These are phyloP conservation scores for Aptenodytes patagonicus DNA, from an alignment of 2,113 vertebrate species.

Conservation along the genomic window DNA sequence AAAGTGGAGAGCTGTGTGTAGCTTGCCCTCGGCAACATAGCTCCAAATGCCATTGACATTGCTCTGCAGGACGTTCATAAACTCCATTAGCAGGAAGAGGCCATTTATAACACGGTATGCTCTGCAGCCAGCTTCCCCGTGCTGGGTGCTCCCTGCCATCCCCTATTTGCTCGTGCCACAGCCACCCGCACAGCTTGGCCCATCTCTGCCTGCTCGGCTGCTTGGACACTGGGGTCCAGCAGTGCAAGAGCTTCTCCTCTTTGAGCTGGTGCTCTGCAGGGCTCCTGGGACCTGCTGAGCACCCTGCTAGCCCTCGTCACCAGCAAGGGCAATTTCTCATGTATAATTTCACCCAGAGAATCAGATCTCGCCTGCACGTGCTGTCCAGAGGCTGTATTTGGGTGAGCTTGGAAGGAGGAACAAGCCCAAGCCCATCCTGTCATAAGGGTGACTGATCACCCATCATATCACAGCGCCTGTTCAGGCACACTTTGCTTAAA, in stretches of 20 bases:
- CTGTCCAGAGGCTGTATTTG: neutral
- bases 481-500: rapidly evolving
- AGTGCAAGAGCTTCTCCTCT: neutral
- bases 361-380: rapidly evolving
- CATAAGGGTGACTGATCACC: neutral
- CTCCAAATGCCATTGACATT: rapidly evolving
- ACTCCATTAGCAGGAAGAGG: neutral
- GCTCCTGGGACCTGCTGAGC: neutral
- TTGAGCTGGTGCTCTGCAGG: too few relatives aligned
- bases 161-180: rapidly evolving
- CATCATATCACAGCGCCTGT: rapidly evolving
- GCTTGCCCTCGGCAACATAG: neutral
- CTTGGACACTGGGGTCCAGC: neutral
- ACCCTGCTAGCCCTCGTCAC: rapidly evolving
- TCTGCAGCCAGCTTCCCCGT: neutral
- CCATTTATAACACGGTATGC: rapidly evolving
- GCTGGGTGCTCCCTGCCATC: neutral
- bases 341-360: rapidly evolving
- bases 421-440: neutral
- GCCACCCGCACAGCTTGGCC: neutral
- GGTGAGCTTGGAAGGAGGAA: rapidly evolving
- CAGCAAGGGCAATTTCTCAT: rapidly evolving
- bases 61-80: rapidly evolving
- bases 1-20: rapidly evolving
- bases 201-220: neutral